Evolutionary conservation across 2,797 vertebrate genomes (phyloP).

Genomic region (Phrynocephalus guinanensis): DNA sequence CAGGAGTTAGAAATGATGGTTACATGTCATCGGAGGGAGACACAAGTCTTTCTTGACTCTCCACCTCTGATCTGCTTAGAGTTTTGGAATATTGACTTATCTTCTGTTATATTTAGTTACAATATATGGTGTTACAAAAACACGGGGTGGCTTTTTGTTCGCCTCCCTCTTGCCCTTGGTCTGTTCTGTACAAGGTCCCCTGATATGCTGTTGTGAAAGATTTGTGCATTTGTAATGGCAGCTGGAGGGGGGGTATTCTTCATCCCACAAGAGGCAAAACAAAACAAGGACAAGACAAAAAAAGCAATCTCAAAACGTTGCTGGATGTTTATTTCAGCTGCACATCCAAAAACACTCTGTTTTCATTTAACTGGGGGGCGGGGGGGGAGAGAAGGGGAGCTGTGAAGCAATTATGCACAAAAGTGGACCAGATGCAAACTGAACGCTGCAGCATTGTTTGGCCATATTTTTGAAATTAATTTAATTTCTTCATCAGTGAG

Average conservation of each 20-base stretch:
- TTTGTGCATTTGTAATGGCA: constrained; percentile 18
- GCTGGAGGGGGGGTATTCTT: constrained; percentile 41
- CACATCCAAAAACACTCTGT: constrained; percentile 69
- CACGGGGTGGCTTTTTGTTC: neutral
- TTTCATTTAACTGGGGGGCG: constrained; percentile 71
- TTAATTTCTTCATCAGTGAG: constrained; percentile 70
- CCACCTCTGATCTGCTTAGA: neutral
- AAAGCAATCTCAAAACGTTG: constrained; percentile 64
- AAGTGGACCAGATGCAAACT: constrained; percentile 71
- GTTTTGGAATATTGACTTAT: neutral
- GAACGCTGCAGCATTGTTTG: constrained; percentile 64
- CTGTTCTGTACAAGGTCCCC: constrained; percentile 33
- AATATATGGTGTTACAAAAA: neutral
- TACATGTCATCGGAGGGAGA: too few relatives aligned
- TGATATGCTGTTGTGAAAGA: constrained; percentile 40
- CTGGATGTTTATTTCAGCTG: constrained; percentile 70
- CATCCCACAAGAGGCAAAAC: constrained; percentile 67
- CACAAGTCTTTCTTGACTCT: neutral
- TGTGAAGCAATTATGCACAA: constrained; percentile 74
- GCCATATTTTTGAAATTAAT: constrained; percentile 75
- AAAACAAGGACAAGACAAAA: constrained; percentile 62
- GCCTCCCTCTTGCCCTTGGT: neutral
- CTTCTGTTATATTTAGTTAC: neutral
- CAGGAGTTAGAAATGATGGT: too few relatives aligned
- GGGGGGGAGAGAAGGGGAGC: constrained; percentile 43